Percentiles rank a stretch among this genome's conserved stretches.
These are phyloP conservation scores for Glaucidium brasilianum DNA, from an alignment of 2,113 vertebrate genomes.

Conservation along the genomic window DNA sequence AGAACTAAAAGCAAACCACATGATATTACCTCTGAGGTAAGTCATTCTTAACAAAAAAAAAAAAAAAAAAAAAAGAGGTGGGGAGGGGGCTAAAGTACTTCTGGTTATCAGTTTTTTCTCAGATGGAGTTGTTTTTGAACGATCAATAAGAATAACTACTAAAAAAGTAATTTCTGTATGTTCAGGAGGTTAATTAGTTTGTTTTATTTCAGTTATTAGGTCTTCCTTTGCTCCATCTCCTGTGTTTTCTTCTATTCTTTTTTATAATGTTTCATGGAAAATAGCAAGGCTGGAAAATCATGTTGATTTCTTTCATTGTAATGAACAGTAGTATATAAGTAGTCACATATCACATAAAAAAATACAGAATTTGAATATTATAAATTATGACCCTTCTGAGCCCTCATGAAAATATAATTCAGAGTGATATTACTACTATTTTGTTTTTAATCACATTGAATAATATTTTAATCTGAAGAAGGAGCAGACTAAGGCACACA, in stretches of 20 bases:
- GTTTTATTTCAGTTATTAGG: neutral
- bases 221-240: neutral
- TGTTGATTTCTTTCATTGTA: neutral
- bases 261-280: neutral
- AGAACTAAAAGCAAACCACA: neutral
- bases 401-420: neutral
- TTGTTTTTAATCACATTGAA: neutral
- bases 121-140: neutral
- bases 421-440: neutral
- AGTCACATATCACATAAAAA: neutral
- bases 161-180: neutral
- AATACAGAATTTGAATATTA: neutral
- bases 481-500: neutral
- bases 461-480: neutral
- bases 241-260: neutral
- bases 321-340: neutral
- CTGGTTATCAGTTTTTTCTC: neutral
- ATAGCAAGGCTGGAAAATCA: accelerated
- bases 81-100: neutral
- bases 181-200: neutral
- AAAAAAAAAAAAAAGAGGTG: neutral
- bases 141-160: neutral
- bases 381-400: neutral
- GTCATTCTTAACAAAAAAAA: neutral
- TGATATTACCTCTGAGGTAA: neutral